Conservation (phyloP, 2,888 invertebrate species). For the Pycnomerus fuliginosus region DNA sequence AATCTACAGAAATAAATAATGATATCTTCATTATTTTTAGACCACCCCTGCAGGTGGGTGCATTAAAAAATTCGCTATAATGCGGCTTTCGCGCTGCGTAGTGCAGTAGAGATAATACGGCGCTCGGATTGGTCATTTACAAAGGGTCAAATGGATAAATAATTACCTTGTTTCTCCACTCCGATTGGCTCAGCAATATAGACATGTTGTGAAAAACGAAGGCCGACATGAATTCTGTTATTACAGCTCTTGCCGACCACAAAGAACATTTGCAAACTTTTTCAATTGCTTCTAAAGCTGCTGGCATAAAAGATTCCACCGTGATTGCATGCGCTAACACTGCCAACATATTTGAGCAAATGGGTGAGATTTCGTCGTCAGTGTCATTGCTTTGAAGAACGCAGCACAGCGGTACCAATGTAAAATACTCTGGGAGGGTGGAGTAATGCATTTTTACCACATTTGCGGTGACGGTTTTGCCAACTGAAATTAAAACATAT, state of each 20-base stretch:
- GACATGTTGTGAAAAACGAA: slow-evolving; percentile 74
- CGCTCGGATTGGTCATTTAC: too few species aligned
- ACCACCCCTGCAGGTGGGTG: too few species aligned
- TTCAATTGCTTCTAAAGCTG: slow-evolving; percentile 59
- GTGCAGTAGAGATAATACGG: too few species aligned
- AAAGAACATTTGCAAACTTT: slow-evolving; percentile 53
- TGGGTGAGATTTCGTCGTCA: slow-evolving; percentile 72
- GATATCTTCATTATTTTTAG: slow-evolving; percentile 7
- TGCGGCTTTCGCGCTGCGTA: too few species aligned
- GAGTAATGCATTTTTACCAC: slow-evolving; percentile 43
- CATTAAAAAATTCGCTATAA: too few species aligned
- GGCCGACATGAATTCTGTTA: slow-evolving; percentile 69
- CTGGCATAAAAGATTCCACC: slow-evolving; percentile 59
- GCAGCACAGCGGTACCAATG: slow-evolving; percentile 65
- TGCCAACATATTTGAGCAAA: slow-evolving; percentile 67
- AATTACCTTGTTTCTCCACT: slow-evolving; percentile 59
- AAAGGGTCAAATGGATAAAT: too few species aligned
- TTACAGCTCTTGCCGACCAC: slow-evolving; percentile 69
- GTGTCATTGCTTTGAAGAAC: slow-evolving; percentile 74
- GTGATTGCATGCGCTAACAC: slow-evolving; percentile 67
- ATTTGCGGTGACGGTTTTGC: slow-evolving; percentile 44
- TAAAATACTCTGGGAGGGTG: slow-evolving; percentile 59
- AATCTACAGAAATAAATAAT: slow-evolving; percentile 49
- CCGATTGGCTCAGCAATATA: slow-evolving; percentile 56
- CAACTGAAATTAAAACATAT: slow-evolving; percentile 37